These are phyloP conservation scores for cattle (Bos taurus) DNA, from an alignment of 2,113 vertebrate genomes.

Conservation along the genomic window DNA sequence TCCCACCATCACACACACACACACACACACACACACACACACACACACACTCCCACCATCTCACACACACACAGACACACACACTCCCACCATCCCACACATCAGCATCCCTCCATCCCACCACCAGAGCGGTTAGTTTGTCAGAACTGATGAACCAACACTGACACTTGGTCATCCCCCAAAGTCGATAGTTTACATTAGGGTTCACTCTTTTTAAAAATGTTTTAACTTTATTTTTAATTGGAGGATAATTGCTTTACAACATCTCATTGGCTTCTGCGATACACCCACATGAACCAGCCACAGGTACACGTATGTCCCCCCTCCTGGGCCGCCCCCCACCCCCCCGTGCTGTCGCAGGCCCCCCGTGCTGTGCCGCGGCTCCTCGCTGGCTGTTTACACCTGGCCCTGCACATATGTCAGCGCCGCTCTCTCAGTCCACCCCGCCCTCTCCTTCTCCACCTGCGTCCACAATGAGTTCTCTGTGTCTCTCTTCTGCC, in stretches of 20 bases:
- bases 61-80: no score
- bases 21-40: no score
- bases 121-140: neutral
- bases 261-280: neutral
- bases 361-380: accelerated
- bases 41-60: no score
- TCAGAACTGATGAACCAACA: no score
- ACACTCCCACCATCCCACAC: no score
- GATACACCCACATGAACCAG: neutral
- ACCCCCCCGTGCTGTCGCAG: neutral
- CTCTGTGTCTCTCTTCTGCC: neutral
- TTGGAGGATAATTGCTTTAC: neutral
- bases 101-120: neutral
- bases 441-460: neutral
- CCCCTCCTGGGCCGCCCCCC: neutral
- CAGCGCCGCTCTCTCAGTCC: neutral
- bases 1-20: neutral
- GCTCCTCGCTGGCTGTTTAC: neutral
- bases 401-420: accelerated
- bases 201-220: neutral
- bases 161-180: neutral
- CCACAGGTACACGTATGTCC: neutral
- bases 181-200: no score
- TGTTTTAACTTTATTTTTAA: neutral
- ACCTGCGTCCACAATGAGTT: neutral